A percentile compares a stretch with the other conserved stretches of the same genome.
phyloP scores from a whole-genome alignment of 1,140 invertebrate species.

The Aphelenchoides avenae region DNA sequence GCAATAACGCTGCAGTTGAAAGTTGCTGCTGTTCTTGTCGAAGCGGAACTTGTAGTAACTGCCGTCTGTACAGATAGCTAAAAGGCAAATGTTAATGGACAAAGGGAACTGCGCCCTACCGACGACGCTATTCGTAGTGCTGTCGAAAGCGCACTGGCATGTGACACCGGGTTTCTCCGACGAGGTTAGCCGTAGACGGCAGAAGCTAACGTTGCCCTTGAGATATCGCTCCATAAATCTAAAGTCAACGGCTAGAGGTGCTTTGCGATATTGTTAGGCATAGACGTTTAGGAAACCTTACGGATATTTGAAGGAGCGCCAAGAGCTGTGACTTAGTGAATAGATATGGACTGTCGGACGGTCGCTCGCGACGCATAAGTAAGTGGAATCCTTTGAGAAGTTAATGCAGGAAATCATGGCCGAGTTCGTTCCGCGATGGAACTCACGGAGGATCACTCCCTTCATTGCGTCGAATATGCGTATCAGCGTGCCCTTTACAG shows the following conservation, averaged over 20 bases:
- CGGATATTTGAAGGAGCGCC: too few relatives aligned
- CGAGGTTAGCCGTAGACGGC: constrained; percentile 10
- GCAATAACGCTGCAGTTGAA: constrained; percentile 3
- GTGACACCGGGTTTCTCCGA: constrained; percentile 2
- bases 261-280: background rate
- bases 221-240: constrained; percentile 22
- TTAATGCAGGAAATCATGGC: constrained; percentile 30
- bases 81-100: constrained; percentile 16
- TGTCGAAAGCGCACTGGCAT: constrained; percentile 21
- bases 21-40: constrained; percentile 7
- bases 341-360: constrained; percentile 23
- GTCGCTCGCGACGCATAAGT: constrained; percentile 22
- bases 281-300: constrained; percentile 8
- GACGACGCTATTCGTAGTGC: constrained; percentile 11
- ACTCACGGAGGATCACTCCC: constrained; percentile 18
- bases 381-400: constrained; percentile 15
- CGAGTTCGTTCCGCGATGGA: constrained; percentile 17
- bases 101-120: constrained; percentile 4
- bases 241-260: constrained; percentile 5
- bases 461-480: constrained; percentile 18
- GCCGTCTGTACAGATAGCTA: constrained; percentile 18
- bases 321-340: constrained; percentile 11
- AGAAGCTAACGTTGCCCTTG: constrained; percentile 25
- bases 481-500: constrained; percentile 25
- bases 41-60: constrained; percentile 28